These are phyloP conservation scores for Temnothorax longispinosus DNA, from an alignment of 1,140 invertebrate species.

Conservation along the genomic window DNA sequence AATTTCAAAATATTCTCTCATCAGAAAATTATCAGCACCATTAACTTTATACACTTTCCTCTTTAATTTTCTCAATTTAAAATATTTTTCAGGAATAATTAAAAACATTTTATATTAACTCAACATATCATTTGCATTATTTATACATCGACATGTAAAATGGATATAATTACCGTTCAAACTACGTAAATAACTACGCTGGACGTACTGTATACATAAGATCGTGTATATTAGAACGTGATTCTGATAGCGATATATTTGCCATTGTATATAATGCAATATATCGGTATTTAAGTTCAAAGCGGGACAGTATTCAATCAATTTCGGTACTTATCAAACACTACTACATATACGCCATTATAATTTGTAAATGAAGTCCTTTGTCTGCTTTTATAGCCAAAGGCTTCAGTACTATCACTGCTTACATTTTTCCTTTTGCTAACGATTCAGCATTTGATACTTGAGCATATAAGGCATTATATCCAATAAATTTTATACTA, in stretches of 20 bases:
- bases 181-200: neutral
- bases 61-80: neutral
- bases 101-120: neutral
- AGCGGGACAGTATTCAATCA: constrained; percentile 23
- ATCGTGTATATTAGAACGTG: neutral
- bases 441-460: constrained; percentile 1
- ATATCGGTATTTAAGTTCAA: constrained; percentile 2
- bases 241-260: constrained; percentile 34
- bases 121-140: neutral
- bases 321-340: constrained; percentile 42
- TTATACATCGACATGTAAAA: neutral
- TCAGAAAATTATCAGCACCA: neutral
- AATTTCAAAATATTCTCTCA: neutral
- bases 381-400: neutral
- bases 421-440: neutral
- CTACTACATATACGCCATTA: neutral
- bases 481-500: neutral
- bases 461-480: neutral
- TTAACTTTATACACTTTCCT: neutral
- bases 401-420: neutral
- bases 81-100: neutral
- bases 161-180: neutral
- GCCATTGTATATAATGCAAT: neutral
- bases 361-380: constrained; percentile 45
- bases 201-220: neutral